These are phyloP conservation scores for Etheostoma nigrum DNA, from an alignment of 2,797 vertebrate species.

Conservation along the genomic window DNA sequence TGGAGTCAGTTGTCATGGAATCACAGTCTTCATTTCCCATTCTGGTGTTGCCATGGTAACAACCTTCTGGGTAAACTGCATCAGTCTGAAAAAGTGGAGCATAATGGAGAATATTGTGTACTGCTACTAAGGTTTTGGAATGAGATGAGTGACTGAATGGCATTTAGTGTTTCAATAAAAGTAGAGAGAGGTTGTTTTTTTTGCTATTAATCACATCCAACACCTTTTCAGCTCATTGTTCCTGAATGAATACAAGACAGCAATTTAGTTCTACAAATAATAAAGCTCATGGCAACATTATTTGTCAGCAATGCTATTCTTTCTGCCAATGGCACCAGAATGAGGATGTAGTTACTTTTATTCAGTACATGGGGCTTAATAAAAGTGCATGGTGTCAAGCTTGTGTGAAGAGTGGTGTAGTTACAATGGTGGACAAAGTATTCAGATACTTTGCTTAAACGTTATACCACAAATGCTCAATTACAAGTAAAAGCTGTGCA, in stretches of 20 bases:
- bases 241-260: neutral
- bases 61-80: constrained; percentile 82
- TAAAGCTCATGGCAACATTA: neutral
- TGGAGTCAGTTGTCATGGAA: constrained; percentile 82
- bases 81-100: constrained; percentile 78
- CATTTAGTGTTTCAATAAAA: neutral
- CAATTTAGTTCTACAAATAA: neutral
- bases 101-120: constrained; percentile 64
- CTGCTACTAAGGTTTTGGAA: neutral
- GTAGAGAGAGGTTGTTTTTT: neutral
- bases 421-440: neutral
- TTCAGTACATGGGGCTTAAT: neutral
- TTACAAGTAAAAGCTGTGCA: neutral
- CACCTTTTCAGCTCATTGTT: constrained; percentile 12
- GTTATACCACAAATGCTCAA: neutral
- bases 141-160: constrained; percentile 11
- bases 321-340: neutral
- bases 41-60: constrained; percentile 84
- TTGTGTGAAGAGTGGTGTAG: neutral
- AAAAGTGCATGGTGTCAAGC: neutral
- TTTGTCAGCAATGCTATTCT: neutral
- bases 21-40: constrained; percentile 75
- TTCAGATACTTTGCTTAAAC: neutral
- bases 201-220: constrained; percentile 5
- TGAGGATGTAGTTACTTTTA: neutral